phyloP scores from a whole-genome alignment of 1,140 invertebrate species.

The Drosophila orena region DNA sequence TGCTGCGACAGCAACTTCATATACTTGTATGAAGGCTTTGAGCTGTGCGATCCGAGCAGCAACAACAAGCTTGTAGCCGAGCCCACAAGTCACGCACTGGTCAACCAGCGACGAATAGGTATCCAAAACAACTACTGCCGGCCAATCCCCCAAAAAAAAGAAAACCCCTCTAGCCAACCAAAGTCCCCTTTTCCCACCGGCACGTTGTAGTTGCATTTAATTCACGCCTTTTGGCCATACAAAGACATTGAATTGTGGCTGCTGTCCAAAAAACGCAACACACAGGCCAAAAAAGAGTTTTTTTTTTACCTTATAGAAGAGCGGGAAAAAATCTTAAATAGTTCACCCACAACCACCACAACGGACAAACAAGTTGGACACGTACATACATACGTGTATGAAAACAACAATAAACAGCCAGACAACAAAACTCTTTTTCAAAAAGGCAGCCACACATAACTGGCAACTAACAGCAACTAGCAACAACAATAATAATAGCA shows the following conservation, averaged over 20 bases:
- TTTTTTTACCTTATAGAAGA: conserved; percentile 48
- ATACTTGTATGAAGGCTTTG: conserved; percentile 44
- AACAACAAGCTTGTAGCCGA: conserved; percentile 48
- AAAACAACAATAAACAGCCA: conserved; percentile 38
- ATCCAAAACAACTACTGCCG: conserved; percentile 41
- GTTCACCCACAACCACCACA: conserved; percentile 31
- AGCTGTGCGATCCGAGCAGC: conserved; percentile 16
- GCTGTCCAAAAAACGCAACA: conserved; percentile 40
- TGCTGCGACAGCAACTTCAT: conserved; percentile 9
- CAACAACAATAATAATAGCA: conserved; percentile 27
- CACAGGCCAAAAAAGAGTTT: conserved; percentile 43
- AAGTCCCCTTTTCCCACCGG: conserved; percentile 1
- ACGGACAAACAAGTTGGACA: conserved; percentile 23
- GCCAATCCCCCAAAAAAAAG: conserved; percentile 11
- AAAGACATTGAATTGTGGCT: conserved; percentile 72
- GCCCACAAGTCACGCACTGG: conserved; percentile 79
- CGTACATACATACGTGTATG: too few relatives aligned
- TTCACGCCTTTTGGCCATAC: conserved; percentile 70
- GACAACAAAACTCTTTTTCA: conserved; percentile 46
- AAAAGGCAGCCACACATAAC: conserved; percentile 50
- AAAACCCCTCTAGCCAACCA: neutral
- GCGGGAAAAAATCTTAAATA: conserved; percentile 28
- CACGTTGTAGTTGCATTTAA: conserved; percentile 56
- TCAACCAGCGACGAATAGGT: conserved; percentile 50
- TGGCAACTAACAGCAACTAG: conserved; percentile 14